Evolutionary conservation across 2,888 invertebrate genomes (phyloP).

Genomic region (Noctua janthe): DNA sequence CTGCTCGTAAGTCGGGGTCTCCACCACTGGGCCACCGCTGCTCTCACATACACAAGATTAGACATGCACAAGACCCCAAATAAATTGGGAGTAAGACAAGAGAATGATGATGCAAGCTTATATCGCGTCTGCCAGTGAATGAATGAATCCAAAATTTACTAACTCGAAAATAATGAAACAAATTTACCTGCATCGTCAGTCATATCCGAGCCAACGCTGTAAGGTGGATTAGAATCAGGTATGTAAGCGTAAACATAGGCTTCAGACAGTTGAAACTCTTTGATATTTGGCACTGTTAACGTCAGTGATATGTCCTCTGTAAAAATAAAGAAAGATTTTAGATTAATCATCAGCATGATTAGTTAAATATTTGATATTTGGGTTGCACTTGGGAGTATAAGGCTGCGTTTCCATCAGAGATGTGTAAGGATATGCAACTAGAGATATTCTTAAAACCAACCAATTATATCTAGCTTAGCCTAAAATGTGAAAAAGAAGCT

Average conservation of each 20-base stretch:
- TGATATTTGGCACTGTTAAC: slow-evolving; percentile 28
- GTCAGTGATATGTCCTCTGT: slow-evolving; percentile 42
- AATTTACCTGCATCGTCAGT: slow-evolving; percentile 30
- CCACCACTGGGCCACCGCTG: too few relatives aligned
- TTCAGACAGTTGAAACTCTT: slow-evolving; percentile 15
- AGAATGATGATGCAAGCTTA: neutral
- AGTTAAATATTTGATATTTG: neutral
- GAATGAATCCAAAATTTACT: neutral
- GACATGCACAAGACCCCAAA: neutral
- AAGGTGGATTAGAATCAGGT: slow-evolving; percentile 35
- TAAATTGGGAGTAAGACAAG: neutral
- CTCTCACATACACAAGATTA: too few relatives aligned
- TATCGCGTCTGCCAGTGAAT: neutral
- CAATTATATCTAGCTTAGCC: too few relatives aligned
- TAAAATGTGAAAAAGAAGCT: too few relatives aligned
- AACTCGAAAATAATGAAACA: neutral
- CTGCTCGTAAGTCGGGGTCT: too few relatives aligned
- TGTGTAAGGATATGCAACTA: too few relatives aligned
- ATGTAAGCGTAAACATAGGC: slow-evolving; percentile 36
- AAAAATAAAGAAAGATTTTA: neutral
- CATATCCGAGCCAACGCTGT: slow-evolving; percentile 29
- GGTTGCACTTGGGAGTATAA: neutral
- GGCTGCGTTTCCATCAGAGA: too few relatives aligned
- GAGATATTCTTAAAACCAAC: too few relatives aligned
- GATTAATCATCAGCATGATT: neutral